A percentile compares a stretch with the other conserved stretches of the same genome.
Conservation (phyloP, 53 echinoderm and acorn worm genomes). For the Zoroaster sp. region DNA sequence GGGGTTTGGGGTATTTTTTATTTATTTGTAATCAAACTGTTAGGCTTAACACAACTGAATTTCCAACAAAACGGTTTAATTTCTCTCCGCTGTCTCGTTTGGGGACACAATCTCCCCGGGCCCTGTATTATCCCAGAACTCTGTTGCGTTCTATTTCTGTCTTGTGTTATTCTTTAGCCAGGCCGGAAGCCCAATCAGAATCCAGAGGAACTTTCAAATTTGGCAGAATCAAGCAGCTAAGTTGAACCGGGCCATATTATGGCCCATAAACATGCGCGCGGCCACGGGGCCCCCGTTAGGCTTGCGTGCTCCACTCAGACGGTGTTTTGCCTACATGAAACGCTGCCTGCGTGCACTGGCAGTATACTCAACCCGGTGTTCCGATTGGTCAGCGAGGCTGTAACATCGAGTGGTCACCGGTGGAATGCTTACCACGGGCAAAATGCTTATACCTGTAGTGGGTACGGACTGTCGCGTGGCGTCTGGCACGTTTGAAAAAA, state of each 20-base stretch:
- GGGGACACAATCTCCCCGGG: neutral
- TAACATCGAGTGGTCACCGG: neutral
- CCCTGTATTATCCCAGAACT: neutral
- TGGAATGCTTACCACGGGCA: too few species aligned
- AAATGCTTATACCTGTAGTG: too few species aligned
- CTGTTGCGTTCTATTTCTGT: conserved; percentile 30
- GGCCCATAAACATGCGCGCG: neutral
- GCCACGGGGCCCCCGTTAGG: too few species aligned
- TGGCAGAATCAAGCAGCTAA: conserved; percentile 28
- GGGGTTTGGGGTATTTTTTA: too few species aligned
- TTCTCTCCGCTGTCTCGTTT: neutral
- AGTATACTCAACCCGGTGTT: neutral
- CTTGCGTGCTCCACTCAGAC: too few species aligned
- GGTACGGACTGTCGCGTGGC: too few species aligned
- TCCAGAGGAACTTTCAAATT: conserved; percentile 47
- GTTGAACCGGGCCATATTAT: conserved; percentile 10
- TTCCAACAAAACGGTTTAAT: too few species aligned
- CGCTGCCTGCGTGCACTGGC: too few species aligned
- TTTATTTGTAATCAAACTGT: too few species aligned
- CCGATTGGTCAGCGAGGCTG: neutral
- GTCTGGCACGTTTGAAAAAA: too few species aligned
- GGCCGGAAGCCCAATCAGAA: conserved; percentile 20
- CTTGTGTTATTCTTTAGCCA: conserved; percentile 26
- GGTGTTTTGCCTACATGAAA: too few species aligned
- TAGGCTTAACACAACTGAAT: too few species aligned